Base-by-base conservation (phyloP, 2,113 vertebrate genomes). In the Syrmaticus mikado region DNA sequence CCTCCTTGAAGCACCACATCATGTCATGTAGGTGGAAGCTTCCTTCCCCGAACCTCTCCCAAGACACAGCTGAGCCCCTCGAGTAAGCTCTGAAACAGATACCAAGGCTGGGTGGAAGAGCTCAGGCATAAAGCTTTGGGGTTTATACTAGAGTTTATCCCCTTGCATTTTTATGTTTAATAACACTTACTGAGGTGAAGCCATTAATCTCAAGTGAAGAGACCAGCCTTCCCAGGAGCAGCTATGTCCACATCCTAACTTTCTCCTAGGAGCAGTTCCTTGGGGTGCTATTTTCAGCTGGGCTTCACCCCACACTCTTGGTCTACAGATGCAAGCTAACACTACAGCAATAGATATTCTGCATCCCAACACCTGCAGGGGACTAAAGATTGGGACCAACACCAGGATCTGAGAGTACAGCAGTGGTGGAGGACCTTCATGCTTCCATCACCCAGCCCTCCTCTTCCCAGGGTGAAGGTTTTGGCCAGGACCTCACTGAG, bases 121-220 rank as follows among this genome's bases (percentile, higher is more conserved):
- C 81, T 64, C 45, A n/a, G 58, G 30, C 61, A 89, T 83, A 90
- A 96, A 80, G 85, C 88, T 95, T 55, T n/a, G 43, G 8, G 22
- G 1, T 30, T 94, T 74, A 67, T 70, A 46, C 57, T 11, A 24
- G 2, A 89, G 32, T 85, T 94, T 91, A 83, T 91, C 81, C 92
- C 82, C 70, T 73, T 80, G 68, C 85, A 53, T 83, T 93, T 94
- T 94, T 81, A 79, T 91, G 84, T 83, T 84, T 91, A 93, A 84
- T 92, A 95, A 89, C 85, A 83, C 68, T 61, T 5, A 43, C 61
- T 88, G 80, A 92, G 66, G 82, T 71, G 94, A 43, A 82, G 60
- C 32, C 41, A 94, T 96, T 82, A 40, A 90, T 92, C 93, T 84
- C 24, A 19, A 74, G 58, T 41, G 53, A 68, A 84, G 82, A 80